phyloP scores from a whole-genome alignment of 1,140 invertebrate species.

The Glomeris maerens region DNA sequence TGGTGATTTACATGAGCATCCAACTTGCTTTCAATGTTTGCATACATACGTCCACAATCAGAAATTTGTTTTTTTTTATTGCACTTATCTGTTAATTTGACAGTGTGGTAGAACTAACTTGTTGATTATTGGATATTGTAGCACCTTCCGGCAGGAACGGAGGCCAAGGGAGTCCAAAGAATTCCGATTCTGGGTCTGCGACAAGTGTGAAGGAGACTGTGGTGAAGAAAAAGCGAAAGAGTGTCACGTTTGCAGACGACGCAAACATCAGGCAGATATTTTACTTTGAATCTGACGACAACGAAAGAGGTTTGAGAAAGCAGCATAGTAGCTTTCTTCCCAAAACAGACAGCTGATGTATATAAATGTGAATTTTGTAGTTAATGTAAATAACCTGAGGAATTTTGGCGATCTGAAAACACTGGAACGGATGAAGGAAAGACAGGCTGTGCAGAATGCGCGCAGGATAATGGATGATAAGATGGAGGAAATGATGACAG shows the following conservation, averaged over 20 bases:
- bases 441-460: slow-evolving; percentile 61
- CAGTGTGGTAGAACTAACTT: too few relatives aligned
- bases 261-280: slow-evolving; percentile 60
- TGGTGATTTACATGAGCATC: too few relatives aligned
- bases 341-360: too few relatives aligned
- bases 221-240: slow-evolving; percentile 50
- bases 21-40: too few relatives aligned
- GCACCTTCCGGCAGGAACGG: too few relatives aligned
- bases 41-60: too few relatives aligned
- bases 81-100: too few relatives aligned
- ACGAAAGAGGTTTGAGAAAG: slow-evolving; percentile 48
- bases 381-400: slow-evolving; percentile 73
- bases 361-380: slow-evolving; percentile 37
- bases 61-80: too few relatives aligned
- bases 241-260: slow-evolving; percentile 63
- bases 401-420: slow-evolving; percentile 78
- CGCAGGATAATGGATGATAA: slow-evolving; percentile 37
- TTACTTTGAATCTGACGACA: slow-evolving; percentile 87
- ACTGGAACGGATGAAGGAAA: slow-evolving; percentile 69
- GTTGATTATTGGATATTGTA: too few relatives aligned
- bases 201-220: too few relatives aligned
- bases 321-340: not conserved
- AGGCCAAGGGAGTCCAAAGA: slow-evolving; percentile 13
- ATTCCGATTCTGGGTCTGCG: too few relatives aligned
- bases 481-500: slow-evolving; percentile 28